These are phyloP conservation scores for Dynastes grantii DNA, from an alignment of 2,888 invertebrate species.

Conservation along the genomic window DNA sequence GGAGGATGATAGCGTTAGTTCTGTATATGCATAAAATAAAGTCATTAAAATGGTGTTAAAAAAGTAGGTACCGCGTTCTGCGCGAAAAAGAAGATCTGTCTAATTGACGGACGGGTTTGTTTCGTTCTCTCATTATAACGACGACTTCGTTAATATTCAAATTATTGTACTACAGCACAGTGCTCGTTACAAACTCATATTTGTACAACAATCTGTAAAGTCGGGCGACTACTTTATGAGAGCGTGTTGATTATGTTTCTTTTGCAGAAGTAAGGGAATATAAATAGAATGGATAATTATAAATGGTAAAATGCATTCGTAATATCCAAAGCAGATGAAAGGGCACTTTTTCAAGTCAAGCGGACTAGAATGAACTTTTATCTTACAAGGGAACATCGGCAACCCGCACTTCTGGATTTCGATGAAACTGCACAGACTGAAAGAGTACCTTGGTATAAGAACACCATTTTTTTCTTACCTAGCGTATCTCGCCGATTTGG, in stretches of 20 bases:
- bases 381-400: no score
- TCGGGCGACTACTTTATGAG: not conserved
- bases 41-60: conserved; percentile 34
- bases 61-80: not conserved
- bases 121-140: conserved; percentile 10
- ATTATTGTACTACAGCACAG: not conserved
- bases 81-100: not conserved
- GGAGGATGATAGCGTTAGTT: not conserved
- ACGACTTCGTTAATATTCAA: conserved; percentile 33
- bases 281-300: no score
- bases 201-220: not conserved
- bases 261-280: not conserved
- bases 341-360: no score
- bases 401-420: no score
- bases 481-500: no score
- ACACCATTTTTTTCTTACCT: no score
- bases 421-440: no score
- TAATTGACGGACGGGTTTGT: conserved; percentile 14
- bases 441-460: no score
- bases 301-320: no score
- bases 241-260: not conserved
- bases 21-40: conserved; percentile 33
- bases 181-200: not conserved
- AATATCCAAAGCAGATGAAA: no score
- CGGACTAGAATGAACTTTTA: no score